Evolutionary conservation across 35 echinoderm and acorn worm species (phyloP).

Genomic region (Ophioderma brevispina): DNA sequence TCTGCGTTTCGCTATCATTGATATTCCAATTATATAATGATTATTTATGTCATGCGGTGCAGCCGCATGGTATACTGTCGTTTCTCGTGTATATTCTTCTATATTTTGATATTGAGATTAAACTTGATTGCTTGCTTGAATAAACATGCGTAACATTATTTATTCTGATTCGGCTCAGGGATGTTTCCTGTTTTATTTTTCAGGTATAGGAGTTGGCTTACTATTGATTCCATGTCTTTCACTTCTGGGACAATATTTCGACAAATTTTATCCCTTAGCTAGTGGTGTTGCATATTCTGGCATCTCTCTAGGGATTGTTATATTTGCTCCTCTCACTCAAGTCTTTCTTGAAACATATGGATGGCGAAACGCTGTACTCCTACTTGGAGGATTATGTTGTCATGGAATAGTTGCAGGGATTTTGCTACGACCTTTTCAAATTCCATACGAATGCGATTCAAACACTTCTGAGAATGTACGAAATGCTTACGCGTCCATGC

Average conservation of each 20-base stretch:
- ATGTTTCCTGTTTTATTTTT: no score
- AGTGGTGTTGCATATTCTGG: constrained; percentile 23
- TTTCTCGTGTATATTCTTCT: no score
- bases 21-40: no score
- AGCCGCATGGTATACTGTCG: no score
- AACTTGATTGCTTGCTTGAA: no score
- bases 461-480: background rate
- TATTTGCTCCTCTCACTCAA: background rate
- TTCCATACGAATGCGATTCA: background rate
- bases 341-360: constrained; percentile 18
- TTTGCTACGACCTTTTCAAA: background rate
- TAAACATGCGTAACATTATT: no score
- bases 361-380: background rate
- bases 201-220: constrained; percentile 11
- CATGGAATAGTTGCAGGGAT: background rate
- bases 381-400: background rate
- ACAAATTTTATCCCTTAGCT: background rate
- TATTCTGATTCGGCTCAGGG: no score
- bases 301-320: background rate
- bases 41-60: no score
- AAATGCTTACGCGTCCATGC: background rate
- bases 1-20: no score
- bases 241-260: constrained; percentile 5
- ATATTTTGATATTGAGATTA: no score
- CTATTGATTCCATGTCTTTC: background rate